Percentiles rank a stretch among this genome's conserved stretches.
These are phyloP conservation scores for Allacma fusca DNA, from an alignment of 2,888 invertebrate species.

Conservation along the genomic window DNA sequence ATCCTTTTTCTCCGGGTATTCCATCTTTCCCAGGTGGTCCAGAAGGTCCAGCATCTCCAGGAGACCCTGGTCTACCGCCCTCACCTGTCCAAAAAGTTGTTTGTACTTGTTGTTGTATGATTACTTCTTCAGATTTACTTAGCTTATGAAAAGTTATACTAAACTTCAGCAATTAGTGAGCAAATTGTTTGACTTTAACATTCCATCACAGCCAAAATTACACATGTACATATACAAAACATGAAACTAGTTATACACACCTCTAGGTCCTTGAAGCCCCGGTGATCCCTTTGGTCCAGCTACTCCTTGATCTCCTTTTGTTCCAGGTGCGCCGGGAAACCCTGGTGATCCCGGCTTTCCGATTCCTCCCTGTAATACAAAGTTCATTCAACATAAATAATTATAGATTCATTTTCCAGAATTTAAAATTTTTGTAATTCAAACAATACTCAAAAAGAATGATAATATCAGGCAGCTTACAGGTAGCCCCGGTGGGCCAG, in stretches of 20 bases:
- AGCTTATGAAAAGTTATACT: too few relatives aligned
- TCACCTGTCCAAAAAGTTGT: conserved; percentile 68
- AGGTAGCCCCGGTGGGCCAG: conserved; percentile 79
- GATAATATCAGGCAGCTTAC: conserved; percentile 65
- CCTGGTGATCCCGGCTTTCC: conserved; percentile 87
- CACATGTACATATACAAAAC: neutral
- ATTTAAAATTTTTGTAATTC: too few relatives aligned
- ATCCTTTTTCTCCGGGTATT: conserved; percentile 79
- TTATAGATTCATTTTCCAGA: too few relatives aligned
- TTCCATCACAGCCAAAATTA: too few relatives aligned
- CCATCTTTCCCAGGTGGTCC: conserved; percentile 81
- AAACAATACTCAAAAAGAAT: neutral
- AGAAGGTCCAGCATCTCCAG: conserved; percentile 78
- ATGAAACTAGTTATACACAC: conserved; percentile 62
- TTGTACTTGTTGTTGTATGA: too few relatives aligned
- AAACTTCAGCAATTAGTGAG: too few relatives aligned
- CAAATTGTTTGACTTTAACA: too few relatives aligned
- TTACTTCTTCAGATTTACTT: too few relatives aligned
- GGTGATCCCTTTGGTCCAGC: conserved; percentile 81
- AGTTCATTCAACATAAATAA: too few relatives aligned
- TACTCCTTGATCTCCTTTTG: conserved; percentile 81
- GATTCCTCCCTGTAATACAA: conserved; percentile 73
- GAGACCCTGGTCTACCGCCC: conserved; percentile 78
- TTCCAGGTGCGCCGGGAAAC: conserved; percentile 81
- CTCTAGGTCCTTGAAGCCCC: conserved; percentile 81